Evolutionary conservation across 2,797 vertebrate genomes (phyloP).

Genomic region (Sebastes vulpes): DNA sequence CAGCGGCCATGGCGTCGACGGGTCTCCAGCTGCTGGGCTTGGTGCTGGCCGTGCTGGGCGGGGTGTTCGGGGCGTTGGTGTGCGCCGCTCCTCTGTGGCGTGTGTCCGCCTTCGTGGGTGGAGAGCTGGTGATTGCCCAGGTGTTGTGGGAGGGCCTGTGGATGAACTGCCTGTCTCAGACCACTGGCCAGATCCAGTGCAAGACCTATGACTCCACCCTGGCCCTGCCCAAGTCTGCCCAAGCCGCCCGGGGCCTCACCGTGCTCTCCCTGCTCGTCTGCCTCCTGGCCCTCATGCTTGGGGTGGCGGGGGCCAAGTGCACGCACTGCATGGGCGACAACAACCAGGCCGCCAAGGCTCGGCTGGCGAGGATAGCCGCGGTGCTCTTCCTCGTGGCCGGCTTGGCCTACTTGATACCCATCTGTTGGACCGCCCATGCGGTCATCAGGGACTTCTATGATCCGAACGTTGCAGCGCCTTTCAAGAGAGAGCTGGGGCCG

Average conservation of each 20-base stretch:
- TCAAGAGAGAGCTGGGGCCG: slow-evolving; percentile 84
- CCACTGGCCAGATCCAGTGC: slow-evolving; percentile 95
- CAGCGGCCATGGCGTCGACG: slow-evolving; percentile 88
- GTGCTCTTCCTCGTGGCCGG: slow-evolving; percentile 72
- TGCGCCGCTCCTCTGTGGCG: slow-evolving; percentile 84
- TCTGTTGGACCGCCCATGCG: slow-evolving; percentile 78
- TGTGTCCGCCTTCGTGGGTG: slow-evolving; percentile 80
- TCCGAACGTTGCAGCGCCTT: slow-evolving; percentile 71
- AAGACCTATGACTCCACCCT: slow-evolving; percentile 94
- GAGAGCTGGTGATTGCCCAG: slow-evolving; percentile 89
- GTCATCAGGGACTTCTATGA: slow-evolving; percentile 84
- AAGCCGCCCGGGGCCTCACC: slow-evolving; percentile 74
- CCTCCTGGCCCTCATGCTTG: slow-evolving; percentile 76
- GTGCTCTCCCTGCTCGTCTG: slow-evolving; percentile 82
- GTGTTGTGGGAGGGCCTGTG: slow-evolving; percentile 94
- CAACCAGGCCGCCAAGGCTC: slow-evolving; percentile 70
- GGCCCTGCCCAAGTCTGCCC: slow-evolving; percentile 78
- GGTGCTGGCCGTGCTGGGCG: slow-evolving; percentile 90
- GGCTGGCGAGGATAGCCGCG: slow-evolving; percentile 67
- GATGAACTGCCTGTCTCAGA: slow-evolving; percentile 94
- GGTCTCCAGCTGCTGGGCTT: slow-evolving; percentile 93
- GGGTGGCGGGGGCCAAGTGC: slow-evolving; percentile 81
- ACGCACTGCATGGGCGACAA: slow-evolving; percentile 80
- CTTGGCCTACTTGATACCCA: slow-evolving; percentile 76
- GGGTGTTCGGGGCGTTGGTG: slow-evolving; percentile 85